Evolutionary conservation across 2,797 vertebrate species (phyloP), one percentile per base, ranked within the genome.

Genomic region (Pseudomugil gertrudae): DNA sequence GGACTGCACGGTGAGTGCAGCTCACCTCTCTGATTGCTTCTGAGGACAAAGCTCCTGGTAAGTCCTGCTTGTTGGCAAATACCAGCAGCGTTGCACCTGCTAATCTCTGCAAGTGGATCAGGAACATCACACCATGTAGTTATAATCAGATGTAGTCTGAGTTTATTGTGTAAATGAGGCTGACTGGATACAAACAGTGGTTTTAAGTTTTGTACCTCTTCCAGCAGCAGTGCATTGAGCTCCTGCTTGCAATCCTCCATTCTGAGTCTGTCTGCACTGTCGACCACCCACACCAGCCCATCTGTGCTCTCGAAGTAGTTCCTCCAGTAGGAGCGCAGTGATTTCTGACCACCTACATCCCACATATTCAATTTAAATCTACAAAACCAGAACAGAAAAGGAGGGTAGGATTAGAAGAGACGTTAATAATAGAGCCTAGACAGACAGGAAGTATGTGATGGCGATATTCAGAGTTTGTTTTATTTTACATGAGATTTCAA

Each of bases 251-350:
- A 98, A 90, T 97, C 96, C n/a, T 95, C 92, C 81, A 98, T 83
- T 66, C 96, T 89, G 54, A 95, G 94, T 50, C 94, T 91, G 90
- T 98, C 96, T 0, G 96, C 95, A 0, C 95, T 97, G 92, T 98
- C 96, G 88, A 97, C 96, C 78, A 98, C 96, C 96, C 96, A 98
- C 90, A 98, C 94, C 84, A 98, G 90, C 11, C 96, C 96, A 0
- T 98, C 96, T 0, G 96, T 98, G 90, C 96, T 96, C 87, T 98
- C 96, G 40, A 98, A 98, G 90, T 98, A 98, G 92, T 98, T 98
- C 84, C 95, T 94, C 96, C 96, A 98, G 70, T 97, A 97, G 5
- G 96, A 98, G 6, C 96, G 95, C 78, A 98, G 90, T 0, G 96
- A 98, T 84, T 96, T 98, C 89, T 98, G 96, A 67, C 96, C 96